Evolutionary conservation across 2,888 invertebrate genomes (phyloP).

Genomic region (Psylliodes chrysocephalus): DNA sequence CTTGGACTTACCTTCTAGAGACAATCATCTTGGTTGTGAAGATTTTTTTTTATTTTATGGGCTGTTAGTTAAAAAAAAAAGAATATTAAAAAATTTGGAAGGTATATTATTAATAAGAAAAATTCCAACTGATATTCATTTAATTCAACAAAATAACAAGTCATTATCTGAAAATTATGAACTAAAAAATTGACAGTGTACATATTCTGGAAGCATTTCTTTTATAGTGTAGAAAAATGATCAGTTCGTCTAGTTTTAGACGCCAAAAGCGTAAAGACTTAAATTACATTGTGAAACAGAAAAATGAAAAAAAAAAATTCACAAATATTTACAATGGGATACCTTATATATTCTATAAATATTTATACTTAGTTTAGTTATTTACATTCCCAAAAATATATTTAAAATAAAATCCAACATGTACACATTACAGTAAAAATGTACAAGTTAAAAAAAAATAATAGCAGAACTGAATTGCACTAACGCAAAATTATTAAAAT

Average conservation of each 20-base stretch:
- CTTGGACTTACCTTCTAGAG: too few species aligned
- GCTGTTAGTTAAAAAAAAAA: too few species aligned
- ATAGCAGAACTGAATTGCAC: slow-evolving; percentile 45
- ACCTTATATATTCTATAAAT: slow-evolving; percentile 50
- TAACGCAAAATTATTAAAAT: slow-evolving; percentile 39
- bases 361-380: slow-evolving; percentile 54
- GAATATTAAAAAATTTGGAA: too few species aligned
- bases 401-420: slow-evolving; percentile 46
- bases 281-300: slow-evolving; percentile 58
- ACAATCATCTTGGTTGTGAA: too few species aligned
- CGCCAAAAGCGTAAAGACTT: slow-evolving; percentile 58
- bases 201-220: slow-evolving; percentile 62
- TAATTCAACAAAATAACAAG: slow-evolving; percentile 65
- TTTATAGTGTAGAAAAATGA: slow-evolving; percentile 61
- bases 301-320: slow-evolving; percentile 61
- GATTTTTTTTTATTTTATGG: too few species aligned
- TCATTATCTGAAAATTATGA: slow-evolving; percentile 62
- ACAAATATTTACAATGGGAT: slow-evolving; percentile 61
- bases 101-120: background rate
- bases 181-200: slow-evolving; percentile 64
- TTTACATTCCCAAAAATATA: slow-evolving; percentile 54
- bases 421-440: slow-evolving; percentile 46
- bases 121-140: slow-evolving; percentile 63
- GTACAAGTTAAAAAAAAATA: slow-evolving; percentile 44
- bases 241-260: slow-evolving; percentile 59